Base-by-base conservation (phyloP, 2,888 invertebrate species). In the Meloe dianella region DNA sequence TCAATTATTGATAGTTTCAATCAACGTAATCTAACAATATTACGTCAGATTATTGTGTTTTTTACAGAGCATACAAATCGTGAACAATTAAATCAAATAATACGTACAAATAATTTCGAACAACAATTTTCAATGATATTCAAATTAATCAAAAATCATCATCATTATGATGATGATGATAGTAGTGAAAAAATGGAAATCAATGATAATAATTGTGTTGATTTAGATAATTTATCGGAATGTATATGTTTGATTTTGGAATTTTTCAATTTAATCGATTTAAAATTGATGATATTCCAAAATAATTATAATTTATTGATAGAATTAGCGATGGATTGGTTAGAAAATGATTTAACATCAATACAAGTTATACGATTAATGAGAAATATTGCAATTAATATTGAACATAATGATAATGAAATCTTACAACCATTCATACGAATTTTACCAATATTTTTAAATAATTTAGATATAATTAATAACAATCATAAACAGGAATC, bases 31-130 rank as follows among this genome's bases (percentile, higher is more conserved):
- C 75, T 83, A 8, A 78, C 85, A 41, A 77, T 86, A 17, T 74
- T 88, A 51, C 76, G 85, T 65, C 87, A 88, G 63, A 83, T 86
- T 12, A 84, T 87, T 7, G 86, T 86, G 61, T 88, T 88, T 74
- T 88, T 87, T 72, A 77, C 85, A 24, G 87, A 88, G 71, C 83
- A 86, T 20, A 64, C 73, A 27, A 70, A 61, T 32, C 79, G 82
- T 61, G 77, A 83, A 62, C 84, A 84, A 60, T 70, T 41, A 35
- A 71, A 56, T 62, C 66, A 57, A 79, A 76, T 74, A 72, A 30
- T 60, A 6, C 24, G 56, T 20, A 30, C 24, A n/a, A 29, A 75
- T 20, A 70, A 73, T 64, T 86, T 85, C 68, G 75, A 75, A 1
- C 74, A 73, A 41, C 82, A 85, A 70, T 78, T 86, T 0, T 76